A percentile compares a stretch with the other conserved stretches of the same genome.
phyloP scores from a whole-genome alignment of 2,797 vertebrate genomes.

The Semotilus atromaculatus region DNA sequence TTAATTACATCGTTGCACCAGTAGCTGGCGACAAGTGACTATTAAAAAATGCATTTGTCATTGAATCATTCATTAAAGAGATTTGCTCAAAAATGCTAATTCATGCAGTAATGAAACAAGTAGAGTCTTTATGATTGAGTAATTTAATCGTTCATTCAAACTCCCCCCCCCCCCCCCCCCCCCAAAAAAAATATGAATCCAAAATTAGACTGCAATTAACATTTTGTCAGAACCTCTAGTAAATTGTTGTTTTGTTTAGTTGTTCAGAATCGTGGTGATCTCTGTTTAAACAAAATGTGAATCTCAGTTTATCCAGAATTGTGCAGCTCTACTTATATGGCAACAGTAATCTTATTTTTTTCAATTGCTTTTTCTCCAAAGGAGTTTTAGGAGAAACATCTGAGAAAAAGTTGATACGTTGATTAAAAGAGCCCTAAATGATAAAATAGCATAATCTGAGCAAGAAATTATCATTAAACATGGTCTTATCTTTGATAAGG shows the following conservation, averaged over 20 bases:
- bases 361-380: background rate
- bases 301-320: background rate
- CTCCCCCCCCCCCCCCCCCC: too few relatives aligned
- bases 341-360: background rate
- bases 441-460: conserved; percentile 3
- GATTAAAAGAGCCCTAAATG: background rate
- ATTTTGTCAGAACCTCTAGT: background rate
- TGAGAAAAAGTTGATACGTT: background rate
- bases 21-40: background rate
- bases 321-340: background rate
- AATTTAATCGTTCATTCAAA: background rate
- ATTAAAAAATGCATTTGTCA: background rate
- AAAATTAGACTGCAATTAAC: background rate
- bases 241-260: background rate
- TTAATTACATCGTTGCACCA: background rate
- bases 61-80: background rate
- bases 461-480: background rate
- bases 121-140: background rate
- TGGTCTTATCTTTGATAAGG: background rate
- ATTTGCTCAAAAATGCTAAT: too few relatives aligned
- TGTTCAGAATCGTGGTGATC: background rate
- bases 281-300: background rate
- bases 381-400: background rate
- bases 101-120: background rate
- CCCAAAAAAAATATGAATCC: too few relatives aligned